Evolutionary conservation across 2,797 vertebrate genomes (phyloP).

Genomic region (Salarias fasciatus): DNA sequence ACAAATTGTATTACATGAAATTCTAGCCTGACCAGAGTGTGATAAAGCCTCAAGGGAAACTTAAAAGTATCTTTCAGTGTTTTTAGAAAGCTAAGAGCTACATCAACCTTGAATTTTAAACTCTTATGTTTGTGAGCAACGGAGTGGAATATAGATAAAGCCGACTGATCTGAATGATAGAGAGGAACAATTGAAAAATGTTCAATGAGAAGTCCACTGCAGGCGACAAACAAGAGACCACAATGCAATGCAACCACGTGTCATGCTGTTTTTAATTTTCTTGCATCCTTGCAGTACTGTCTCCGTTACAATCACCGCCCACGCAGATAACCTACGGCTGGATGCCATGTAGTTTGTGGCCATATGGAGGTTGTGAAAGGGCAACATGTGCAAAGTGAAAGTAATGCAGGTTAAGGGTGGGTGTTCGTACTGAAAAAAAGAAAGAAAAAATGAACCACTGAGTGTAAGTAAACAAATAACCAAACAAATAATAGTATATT

Average conservation of each 20-base stretch:
- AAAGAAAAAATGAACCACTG: too few relatives aligned
- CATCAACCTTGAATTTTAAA: not conserved
- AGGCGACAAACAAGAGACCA: conserved; percentile 5
- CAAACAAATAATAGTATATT: too few relatives aligned
- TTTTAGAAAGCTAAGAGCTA: not conserved
- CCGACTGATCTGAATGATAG: not conserved
- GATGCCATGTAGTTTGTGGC: conserved; percentile 16
- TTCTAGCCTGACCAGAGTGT: not conserved
- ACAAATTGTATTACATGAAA: conserved; percentile 1
- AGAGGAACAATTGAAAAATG: not conserved
- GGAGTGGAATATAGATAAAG: not conserved
- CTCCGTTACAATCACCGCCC: conserved; percentile 34
- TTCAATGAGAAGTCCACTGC: not conserved
- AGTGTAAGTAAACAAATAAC: too few relatives aligned
- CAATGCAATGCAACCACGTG: conserved; percentile 11
- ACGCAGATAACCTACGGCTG: conserved; percentile 46
- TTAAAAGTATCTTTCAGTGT: too few relatives aligned
- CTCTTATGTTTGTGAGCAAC: not conserved
- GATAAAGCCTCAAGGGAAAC: too few relatives aligned
- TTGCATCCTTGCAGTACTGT: conserved; percentile 30
- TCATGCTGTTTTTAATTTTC: conserved; percentile 14
- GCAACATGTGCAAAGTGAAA: conserved; percentile 19
- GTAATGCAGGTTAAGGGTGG: not conserved
- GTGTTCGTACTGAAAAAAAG: not conserved
- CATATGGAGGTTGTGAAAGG: conserved; percentile 24